These are phyloP conservation scores for Mayetiola destructor DNA, from an alignment of 2,888 invertebrate genomes.

Conservation along the genomic window DNA sequence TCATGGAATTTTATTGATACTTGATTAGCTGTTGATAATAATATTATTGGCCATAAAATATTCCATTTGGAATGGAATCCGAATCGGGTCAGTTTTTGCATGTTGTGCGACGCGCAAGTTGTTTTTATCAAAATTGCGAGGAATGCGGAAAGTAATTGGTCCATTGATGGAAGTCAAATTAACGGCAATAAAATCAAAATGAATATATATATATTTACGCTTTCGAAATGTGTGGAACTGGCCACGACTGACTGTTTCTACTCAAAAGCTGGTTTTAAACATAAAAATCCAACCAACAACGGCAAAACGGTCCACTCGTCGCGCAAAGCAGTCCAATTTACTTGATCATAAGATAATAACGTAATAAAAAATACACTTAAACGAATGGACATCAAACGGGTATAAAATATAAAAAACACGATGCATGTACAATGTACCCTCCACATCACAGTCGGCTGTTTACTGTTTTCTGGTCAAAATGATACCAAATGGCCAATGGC, in stretches of 20 bases:
- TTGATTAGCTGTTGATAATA: background rate
- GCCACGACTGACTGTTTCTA: background rate
- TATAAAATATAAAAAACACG: no score
- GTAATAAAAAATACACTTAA: no score
- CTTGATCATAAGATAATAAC: background rate
- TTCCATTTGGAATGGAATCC: background rate
- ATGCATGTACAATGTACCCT: no score
- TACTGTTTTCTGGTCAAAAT: no score
- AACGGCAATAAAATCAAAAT: background rate
- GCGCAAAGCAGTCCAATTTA: no score
- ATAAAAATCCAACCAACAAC: background rate
- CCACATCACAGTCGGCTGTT: no score
- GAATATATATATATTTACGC: background rate
- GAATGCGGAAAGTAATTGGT: background rate
- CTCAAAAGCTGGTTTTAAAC: background rate
- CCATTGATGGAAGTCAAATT: constrained; percentile 5
- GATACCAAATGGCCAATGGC: no score
- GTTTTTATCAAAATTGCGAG: no score
- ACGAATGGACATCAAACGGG: background rate
- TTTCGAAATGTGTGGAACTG: no score
- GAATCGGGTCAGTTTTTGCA: background rate
- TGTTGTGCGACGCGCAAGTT: no score
- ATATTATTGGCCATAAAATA: background rate
- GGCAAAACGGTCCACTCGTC: background rate
- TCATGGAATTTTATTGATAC: background rate